Evolutionary conservation across 2,113 vertebrate genomes (phyloP).

Genomic region (Pseudorasbora parva): DNA sequence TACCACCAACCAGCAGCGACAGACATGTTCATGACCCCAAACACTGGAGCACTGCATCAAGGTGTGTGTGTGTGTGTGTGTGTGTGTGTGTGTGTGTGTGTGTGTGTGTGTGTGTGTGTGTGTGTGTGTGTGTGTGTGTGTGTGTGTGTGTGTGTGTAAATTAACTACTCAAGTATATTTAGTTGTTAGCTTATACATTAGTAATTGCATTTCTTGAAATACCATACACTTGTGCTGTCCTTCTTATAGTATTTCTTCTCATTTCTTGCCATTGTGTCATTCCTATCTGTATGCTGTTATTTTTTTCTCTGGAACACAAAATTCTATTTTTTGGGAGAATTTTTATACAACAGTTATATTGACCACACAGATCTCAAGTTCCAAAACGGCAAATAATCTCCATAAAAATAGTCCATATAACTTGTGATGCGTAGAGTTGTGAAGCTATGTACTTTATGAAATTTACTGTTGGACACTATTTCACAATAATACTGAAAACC

Average conservation of each 20-base stretch:
- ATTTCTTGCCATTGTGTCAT: neutral
- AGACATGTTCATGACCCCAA: neutral
- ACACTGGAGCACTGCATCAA: constrained; percentile 23
- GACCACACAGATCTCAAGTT: neutral
- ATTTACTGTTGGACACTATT: neutral
- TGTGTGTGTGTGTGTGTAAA: constrained; percentile 30
- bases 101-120: constrained; percentile 19
- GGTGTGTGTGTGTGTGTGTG: constrained; percentile 32
- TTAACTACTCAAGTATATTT: neutral
- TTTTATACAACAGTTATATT: neutral
- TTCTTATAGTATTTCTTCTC: too few species aligned
- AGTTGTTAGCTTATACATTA: neutral
- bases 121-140: constrained; percentile 39
- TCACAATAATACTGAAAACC: neutral
- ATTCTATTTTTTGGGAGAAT: neutral
- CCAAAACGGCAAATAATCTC: neutral
- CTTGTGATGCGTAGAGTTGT: neutral
- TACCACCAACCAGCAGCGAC: neutral
- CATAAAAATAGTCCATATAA: neutral
- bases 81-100: neutral
- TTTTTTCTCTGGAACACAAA: neutral
- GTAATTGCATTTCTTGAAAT: neutral
- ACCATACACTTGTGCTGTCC: neutral
- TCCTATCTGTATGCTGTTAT: neutral
- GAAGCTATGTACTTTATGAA: neutral